These are phyloP conservation scores for Falcaria lacertinaria DNA, from an alignment of 2,888 invertebrate species.

Conservation along the genomic window DNA sequence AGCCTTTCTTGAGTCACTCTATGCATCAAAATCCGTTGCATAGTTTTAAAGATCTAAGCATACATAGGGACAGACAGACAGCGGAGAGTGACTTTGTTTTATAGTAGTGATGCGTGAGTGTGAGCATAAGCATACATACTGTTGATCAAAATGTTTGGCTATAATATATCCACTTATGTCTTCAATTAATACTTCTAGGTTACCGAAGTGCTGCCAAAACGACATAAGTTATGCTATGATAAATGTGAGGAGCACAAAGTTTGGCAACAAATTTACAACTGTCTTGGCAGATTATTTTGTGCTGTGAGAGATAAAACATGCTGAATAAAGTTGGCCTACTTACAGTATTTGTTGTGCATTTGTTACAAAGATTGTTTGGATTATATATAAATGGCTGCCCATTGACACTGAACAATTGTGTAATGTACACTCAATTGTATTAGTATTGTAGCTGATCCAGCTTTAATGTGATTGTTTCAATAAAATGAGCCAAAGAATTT, in stretches of 20 bases:
- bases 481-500: too few species aligned
- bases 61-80: too few species aligned
- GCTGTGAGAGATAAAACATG: conserved; percentile 10
- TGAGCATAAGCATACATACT: too few species aligned
- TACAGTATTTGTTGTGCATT: conserved; percentile 4
- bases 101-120: too few species aligned
- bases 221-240: conserved; percentile 7
- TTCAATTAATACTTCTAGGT: not conserved
- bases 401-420: conserved; percentile 6
- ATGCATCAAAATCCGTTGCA: too few species aligned
- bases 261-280: conserved; percentile 20
- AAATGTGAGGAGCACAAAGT: conserved; percentile 17
- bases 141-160: too few species aligned
- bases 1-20: too few species aligned
- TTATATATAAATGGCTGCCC: not conserved
- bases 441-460: too few species aligned
- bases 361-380: conserved; percentile 2
- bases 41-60: too few species aligned
- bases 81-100: too few species aligned
- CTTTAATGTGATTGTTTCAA: too few species aligned
- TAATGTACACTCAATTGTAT: conserved; percentile 28
- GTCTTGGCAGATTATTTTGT: conserved; percentile 22
- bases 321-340: conserved; percentile 20
- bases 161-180: too few species aligned
- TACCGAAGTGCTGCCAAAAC: not conserved